Percentiles rank a stretch among this genome's conserved stretches.
Conservation (phyloP, 1,140 invertebrate species). For the Nixonia krombeini region DNA sequence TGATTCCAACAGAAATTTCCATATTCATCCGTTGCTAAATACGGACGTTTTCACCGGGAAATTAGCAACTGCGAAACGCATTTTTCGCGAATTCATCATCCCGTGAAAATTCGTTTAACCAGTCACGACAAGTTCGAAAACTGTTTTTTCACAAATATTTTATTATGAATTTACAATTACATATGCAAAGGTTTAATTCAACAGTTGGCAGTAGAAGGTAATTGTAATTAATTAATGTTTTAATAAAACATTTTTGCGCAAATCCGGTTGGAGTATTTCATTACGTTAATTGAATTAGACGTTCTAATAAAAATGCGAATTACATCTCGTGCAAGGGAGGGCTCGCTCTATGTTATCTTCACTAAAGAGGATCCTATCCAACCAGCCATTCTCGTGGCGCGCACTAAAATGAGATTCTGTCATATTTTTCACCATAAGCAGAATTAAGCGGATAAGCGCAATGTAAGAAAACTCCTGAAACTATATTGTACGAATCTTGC, state of each 20-base stretch:
- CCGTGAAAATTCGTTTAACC: no score
- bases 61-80: constrained; percentile 16
- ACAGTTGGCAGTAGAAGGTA: no score
- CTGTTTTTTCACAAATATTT: no score
- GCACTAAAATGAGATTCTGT: constrained; percentile 33
- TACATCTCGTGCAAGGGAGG: constrained; percentile 7
- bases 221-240: no score
- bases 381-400: constrained; percentile 6
- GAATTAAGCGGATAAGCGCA: constrained; percentile 38
- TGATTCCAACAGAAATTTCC: constrained; percentile 43
- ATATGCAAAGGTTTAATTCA: no score
- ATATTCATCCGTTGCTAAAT: constrained; percentile 38
- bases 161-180: no score
- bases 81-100: no score
- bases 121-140: no score
- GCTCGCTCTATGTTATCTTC: constrained; percentile 19
- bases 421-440: constrained; percentile 42
- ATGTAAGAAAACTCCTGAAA: constrained; percentile 12
- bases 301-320: no score
- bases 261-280: no score
- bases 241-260: no score
- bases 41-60: constrained; percentile 18
- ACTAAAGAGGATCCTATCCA: constrained; percentile 29
- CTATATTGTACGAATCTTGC: constrained; percentile 9
- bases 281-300: no score